Evolutionary conservation across 2,797 vertebrate genomes (phyloP).

Genomic region (Pachyuromys duprasi): DNA sequence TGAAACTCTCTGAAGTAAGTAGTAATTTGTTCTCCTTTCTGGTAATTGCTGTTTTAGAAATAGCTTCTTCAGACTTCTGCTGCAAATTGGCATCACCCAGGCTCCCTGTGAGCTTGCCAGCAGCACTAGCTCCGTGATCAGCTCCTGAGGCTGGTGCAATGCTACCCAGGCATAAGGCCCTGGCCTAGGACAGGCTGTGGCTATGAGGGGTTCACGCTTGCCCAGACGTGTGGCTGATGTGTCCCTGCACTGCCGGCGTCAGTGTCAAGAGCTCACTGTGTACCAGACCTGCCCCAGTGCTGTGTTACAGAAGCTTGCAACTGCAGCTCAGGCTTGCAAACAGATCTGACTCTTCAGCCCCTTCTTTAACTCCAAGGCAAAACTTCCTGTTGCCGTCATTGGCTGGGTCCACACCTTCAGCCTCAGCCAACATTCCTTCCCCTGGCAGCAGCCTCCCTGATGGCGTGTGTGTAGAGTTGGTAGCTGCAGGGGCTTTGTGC

Average conservation of each 20-base stretch:
- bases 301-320: background rate
- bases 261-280: background rate
- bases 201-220: fast-evolving
- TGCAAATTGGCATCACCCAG: constrained; percentile 78
- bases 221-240: background rate
- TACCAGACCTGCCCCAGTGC: fast-evolving
- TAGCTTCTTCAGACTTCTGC: constrained; percentile 84
- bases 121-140: background rate
- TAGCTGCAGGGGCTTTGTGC: fast-evolving
- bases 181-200: background rate
- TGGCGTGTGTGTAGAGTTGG: fast-evolving
- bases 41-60: constrained; percentile 89
- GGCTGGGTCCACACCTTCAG: fast-evolving
- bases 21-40: constrained; percentile 87
- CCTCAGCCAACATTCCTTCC: fast-evolving
- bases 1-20: constrained; percentile 86
- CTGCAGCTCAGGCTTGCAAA: background rate
- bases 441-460: background rate
- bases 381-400: fast-evolving
- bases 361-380: background rate
- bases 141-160: background rate
- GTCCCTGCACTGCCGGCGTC: fast-evolving
- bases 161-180: background rate
- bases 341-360: no score
- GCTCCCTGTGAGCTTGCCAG: constrained; percentile 20